Conservation (phyloP, 1,140 invertebrate species). For the Philopotamus ludificatus region DNA sequence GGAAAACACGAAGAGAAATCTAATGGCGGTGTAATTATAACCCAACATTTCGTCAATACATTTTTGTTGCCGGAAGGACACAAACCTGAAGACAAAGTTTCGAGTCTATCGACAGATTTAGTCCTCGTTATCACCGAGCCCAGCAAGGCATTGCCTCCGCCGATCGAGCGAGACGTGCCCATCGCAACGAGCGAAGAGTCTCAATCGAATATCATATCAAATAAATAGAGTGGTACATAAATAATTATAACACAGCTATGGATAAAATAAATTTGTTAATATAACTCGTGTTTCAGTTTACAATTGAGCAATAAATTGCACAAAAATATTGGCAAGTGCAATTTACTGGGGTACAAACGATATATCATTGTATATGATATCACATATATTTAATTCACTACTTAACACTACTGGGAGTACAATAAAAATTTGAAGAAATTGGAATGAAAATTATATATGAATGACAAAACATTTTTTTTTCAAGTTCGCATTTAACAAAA, state of each 20-base stretch:
- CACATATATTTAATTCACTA: too few relatives aligned
- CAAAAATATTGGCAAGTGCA: too few relatives aligned
- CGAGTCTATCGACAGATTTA: conserved; percentile 72
- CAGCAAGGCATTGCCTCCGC: conserved; percentile 55
- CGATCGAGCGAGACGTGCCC: conserved; percentile 49
- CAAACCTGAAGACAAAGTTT: conserved; percentile 69
- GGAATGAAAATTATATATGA: neutral
- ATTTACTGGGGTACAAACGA: too few relatives aligned
- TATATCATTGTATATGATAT: too few relatives aligned
- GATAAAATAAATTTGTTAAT: neutral
- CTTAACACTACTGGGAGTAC: too few relatives aligned
- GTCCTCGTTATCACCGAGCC: conserved; percentile 71
- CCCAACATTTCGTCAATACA: conserved; percentile 57
- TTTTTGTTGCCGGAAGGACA: conserved; percentile 62
- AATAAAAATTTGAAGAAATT: too few relatives aligned
- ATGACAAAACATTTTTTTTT: neutral
- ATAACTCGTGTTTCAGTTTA: too few relatives aligned
- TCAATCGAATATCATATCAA: neutral
- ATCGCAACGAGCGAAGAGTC: conserved; percentile 13
- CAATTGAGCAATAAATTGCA: too few relatives aligned
- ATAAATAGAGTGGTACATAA: neutral
- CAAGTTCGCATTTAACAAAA: neutral
- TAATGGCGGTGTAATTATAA: conserved; percentile 50
- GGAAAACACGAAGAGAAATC: conserved; percentile 58
- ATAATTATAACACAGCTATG: neutral